Percentiles rank a stretch among this genome's conserved stretches.
Conservation (phyloP, 1,140 invertebrate genomes). For the Holotrichia oblita region DNA sequence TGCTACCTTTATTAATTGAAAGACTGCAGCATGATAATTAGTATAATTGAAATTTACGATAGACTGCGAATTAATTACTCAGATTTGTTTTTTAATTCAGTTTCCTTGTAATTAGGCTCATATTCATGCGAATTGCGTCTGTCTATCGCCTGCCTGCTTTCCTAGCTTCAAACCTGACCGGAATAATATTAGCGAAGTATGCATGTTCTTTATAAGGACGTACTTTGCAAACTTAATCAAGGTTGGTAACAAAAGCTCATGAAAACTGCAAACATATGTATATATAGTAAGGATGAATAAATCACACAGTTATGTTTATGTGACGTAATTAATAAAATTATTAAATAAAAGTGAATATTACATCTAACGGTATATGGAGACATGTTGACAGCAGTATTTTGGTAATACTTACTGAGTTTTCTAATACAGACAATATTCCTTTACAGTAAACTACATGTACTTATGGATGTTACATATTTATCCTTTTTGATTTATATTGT, state of each 20-base stretch:
- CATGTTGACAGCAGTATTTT: too few species aligned
- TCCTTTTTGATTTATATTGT: too few species aligned
- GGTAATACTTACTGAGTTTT: too few species aligned
- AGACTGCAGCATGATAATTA: neutral
- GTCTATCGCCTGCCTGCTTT: neutral
- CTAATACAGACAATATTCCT: too few species aligned
- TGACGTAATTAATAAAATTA: too few species aligned
- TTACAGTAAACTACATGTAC: too few species aligned
- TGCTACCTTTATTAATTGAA: neutral
- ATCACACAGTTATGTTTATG: too few species aligned
- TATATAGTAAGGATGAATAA: neutral
- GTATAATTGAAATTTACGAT: neutral
- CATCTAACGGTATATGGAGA: too few species aligned
- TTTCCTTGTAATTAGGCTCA: neutral
- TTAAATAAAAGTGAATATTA: too few species aligned
- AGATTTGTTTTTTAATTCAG: neutral
- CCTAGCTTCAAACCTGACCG: neutral
- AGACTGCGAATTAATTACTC: neutral
- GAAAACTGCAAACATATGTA: neutral
- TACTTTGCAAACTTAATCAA: conserved; percentile 11
- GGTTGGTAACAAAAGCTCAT: neutral
- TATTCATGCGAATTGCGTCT: conserved; percentile 2
- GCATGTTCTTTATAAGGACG: neutral
- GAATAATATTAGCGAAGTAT: conserved; percentile 8
- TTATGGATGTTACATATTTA: too few species aligned